Base-by-base conservation (phyloP, 2,113 vertebrate genomes). In the Corythornis madagascariensis region DNA sequence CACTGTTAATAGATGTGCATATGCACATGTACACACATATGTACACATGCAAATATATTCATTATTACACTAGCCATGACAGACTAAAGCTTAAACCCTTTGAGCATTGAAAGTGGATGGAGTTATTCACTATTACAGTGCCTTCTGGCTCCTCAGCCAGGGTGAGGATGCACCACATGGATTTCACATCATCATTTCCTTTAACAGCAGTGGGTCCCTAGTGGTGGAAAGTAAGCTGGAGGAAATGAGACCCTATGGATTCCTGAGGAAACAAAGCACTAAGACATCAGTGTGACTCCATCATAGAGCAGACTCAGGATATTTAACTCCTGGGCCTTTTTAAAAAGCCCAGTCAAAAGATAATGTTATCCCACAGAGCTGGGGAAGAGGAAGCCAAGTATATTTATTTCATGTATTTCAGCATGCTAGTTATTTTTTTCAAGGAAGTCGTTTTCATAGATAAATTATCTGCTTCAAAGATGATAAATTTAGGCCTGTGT, bases 261-360 rank as follows among this genome's bases (percentile, higher is more conserved):
- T 57, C 2, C 29, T 5, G 0, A 45, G n/a, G n/a, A 82, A 76
- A 59, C 0, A 66, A 81, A 42, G 40, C 29, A 42, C 40, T 9
- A 28, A 50, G 65, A 63, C 18, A 82, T 11, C 7, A 31, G 55
- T 6, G 9, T 63, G 26, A n/a, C 19, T 35, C 21, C 3, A 3
- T 78, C 20, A 47, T 64, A 11, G 48, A 82, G 12, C 7, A 38
- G 29, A 93, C 91, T 3, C 1, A 29, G 26, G 15, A 50, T 42
- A 83, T 48, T 61, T 63, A 80, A 48, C 4, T 5, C 7, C 7
- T 9, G 5, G 9, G 7, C 7, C 16, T 59, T 60, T 93, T 66
- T 59, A 40, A 83, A 89, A 86, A 53, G 3, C 7, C 8, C 8
- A 42, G 14, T 63, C n/a, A 65, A 76, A 59, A 15, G 42, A 71